Evolutionary conservation across 2,888 invertebrate species (phyloP).

Genomic region (Rotaria socialis): DNA sequence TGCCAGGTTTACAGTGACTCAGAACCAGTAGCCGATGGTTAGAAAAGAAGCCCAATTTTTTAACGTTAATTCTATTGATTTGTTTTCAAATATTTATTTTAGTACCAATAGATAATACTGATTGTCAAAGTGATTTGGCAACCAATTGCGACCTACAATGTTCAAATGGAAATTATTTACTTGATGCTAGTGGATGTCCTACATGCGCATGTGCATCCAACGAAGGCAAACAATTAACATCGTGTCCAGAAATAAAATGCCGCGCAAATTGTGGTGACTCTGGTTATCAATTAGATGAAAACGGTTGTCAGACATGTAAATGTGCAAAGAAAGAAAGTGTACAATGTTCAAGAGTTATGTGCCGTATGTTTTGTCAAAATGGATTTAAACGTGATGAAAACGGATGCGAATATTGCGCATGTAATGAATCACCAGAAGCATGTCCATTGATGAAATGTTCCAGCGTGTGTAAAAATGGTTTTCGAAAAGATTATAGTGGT

Average conservation of each 20-base stretch:
- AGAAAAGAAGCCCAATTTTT: neutral
- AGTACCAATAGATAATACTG: neutral
- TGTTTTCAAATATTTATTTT: neutral
- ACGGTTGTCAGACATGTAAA: constrained; percentile 30
- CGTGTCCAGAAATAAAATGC: constrained; percentile 4
- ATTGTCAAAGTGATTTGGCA: neutral
- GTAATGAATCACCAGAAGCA: neutral
- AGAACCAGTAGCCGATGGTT: neutral
- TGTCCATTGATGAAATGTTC: neutral
- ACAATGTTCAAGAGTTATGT: neutral
- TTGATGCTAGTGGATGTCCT: neutral
- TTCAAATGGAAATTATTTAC: neutral
- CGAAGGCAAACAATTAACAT: neutral
- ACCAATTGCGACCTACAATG: neutral
- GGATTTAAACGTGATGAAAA: constrained; percentile 14
- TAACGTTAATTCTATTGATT: neutral
- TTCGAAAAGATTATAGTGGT: constrained; percentile 21
- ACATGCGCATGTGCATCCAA: neutral
- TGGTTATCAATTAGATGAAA: neutral
- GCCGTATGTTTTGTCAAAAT: neutral
- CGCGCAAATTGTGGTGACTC: neutral
- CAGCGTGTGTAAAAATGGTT: neutral
- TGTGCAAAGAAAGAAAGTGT: neutral
- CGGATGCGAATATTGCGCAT: constrained; percentile 12
- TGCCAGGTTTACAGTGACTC: neutral